These are phyloP conservation scores for Knipowitschia caucasica DNA, from an alignment of 2,797 vertebrate species.

Conservation along the genomic window DNA sequence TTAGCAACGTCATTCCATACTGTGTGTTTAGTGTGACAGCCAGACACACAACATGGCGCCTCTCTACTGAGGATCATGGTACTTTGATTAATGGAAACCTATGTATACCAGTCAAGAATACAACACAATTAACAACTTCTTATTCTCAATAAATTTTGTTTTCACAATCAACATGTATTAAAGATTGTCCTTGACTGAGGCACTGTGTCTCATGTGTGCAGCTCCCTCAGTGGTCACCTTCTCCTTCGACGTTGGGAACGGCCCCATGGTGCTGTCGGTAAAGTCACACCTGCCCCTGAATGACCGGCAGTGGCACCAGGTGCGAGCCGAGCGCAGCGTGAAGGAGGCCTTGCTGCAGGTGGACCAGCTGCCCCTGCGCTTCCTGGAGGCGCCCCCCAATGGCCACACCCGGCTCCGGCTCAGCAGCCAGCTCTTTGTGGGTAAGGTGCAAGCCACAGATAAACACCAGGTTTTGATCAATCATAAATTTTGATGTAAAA, in stretches of 20 bases:
- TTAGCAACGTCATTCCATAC: too few species aligned
- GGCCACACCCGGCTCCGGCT: slow-evolving; percentile 80
- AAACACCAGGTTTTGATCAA: too few species aligned
- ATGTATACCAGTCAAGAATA: too few species aligned
- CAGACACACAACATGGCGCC: too few species aligned
- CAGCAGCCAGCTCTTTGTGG: slow-evolving; percentile 85
- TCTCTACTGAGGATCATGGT: too few species aligned
- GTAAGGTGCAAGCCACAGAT: slow-evolving; percentile 73
- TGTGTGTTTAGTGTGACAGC: too few species aligned
- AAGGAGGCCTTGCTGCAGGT: slow-evolving; percentile 83
- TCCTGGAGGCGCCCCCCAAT: slow-evolving; percentile 70
- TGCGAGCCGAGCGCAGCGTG: slow-evolving; percentile 81
- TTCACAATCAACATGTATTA: too few species aligned
- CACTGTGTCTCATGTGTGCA: slow-evolving; percentile 27
- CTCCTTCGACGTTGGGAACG: slow-evolving; percentile 83
- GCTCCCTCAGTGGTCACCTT: slow-evolving; percentile 82
- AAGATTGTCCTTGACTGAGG: background rate
- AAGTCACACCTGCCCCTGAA: slow-evolving; percentile 80
- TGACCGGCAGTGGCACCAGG: slow-evolving; percentile 87
- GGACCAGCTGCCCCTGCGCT: slow-evolving; percentile 77
- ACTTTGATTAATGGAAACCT: too few species aligned
- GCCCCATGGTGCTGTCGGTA: slow-evolving; percentile 73
- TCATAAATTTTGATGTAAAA: too few species aligned
- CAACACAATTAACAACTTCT: too few species aligned
- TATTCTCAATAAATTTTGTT: too few species aligned